Base-by-base conservation (phyloP, 2,888 invertebrate species). In the Netelia virgata region DNA sequence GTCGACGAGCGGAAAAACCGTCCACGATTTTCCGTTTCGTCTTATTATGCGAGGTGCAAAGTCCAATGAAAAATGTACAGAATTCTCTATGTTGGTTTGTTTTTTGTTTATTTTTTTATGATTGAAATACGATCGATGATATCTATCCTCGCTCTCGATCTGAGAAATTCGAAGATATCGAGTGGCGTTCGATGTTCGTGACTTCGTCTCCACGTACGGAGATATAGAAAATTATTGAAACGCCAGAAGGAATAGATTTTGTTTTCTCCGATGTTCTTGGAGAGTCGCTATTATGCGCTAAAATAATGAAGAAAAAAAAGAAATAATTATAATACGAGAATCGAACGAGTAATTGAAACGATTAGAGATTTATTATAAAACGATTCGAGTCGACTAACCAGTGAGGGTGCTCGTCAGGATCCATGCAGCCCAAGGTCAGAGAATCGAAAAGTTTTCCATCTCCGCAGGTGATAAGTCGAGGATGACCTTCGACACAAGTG, bases 401-500 rank as follows among this genome's bases (percentile, higher is more conserved):
- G 69, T 93, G 92, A 83, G 94, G 94, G 77, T 93, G 90, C 72
- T 94, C 93, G 81, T 96, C 97, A 0, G 96, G 96, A 83, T 97
- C 98, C 91, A 98, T 97, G 91, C 98, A 98, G 82, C 97, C 97
- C 63, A 98, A 95, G 89, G 96, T 96, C 87, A 96, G 95, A 91
- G 97, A 97, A 90, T 98, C 98, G 91, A 98, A 97, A 70, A 97
- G 96, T 93, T 97, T 97, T 91, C 96, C 97, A 88, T 98, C 97
- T 5, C 97, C 98, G 91, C 98, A 98, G 81, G 97, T 96, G 91
- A 98, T 97, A 87, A 98, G 95, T 84, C 98, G 96, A 3, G 98
- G 98, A 93, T 97, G 96, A 36, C 98, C 97, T 90, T 98, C 97
- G 59, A 98, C 98, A 93, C 98, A 98, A 84, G 98, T 98, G 93